phyloP scores from a whole-genome alignment of 2,113 vertebrate genomes.

The Sinocyclocheilus grahami region DNA sequence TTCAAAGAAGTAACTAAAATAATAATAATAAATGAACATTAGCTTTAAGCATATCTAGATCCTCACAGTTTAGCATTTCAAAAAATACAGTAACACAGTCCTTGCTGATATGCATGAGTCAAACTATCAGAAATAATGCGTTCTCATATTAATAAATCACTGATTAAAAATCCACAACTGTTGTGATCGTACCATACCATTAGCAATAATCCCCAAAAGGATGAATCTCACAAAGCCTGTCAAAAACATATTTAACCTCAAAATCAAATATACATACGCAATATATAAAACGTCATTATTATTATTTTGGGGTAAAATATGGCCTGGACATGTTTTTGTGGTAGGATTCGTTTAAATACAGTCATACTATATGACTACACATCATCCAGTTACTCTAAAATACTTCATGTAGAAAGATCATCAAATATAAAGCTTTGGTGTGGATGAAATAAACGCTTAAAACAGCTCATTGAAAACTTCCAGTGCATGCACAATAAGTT shows the following conservation, averaged over 20 bases:
- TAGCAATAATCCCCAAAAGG: background rate
- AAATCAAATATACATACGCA: background rate
- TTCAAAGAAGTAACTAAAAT: background rate
- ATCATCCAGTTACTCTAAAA: background rate
- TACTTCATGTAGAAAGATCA: background rate
- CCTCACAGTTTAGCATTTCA: background rate
- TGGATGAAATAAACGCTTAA: conserved; percentile 25
- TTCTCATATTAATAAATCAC: background rate
- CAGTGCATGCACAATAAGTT: conserved; percentile 61
- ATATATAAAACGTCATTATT: too few species aligned
- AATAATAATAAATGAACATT: background rate
- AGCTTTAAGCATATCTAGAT: background rate
- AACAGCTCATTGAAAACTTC: conserved; percentile 54
- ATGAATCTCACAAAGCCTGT: background rate
- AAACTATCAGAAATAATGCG: background rate
- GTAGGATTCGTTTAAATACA: background rate
- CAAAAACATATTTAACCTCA: background rate
- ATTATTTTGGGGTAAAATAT: background rate
- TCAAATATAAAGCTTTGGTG: background rate
- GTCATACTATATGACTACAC: background rate
- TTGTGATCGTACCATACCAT: background rate
- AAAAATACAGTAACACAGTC: background rate
- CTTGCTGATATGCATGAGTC: background rate
- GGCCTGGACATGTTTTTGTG: background rate
- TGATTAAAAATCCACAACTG: background rate